Evolutionary conservation across 2,888 invertebrate species (phyloP).

Genomic region (Eremobia ochroleuca): DNA sequence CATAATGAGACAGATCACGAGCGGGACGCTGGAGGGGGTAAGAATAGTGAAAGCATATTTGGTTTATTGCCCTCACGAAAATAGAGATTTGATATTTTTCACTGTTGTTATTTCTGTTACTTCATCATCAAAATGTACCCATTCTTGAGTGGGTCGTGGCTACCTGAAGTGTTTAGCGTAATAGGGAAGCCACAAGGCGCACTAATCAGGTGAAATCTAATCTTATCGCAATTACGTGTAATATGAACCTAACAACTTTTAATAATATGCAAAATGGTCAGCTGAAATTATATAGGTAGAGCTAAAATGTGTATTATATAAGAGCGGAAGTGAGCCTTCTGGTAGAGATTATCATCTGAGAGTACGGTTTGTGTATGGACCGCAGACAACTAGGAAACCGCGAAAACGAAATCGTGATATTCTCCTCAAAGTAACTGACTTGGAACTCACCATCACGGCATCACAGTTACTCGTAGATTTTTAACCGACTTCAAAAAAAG

Average conservation of each 20-base stretch:
- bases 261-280: conserved; percentile 52
- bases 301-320: conserved; percentile 55
- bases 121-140: conserved; percentile 2
- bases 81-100: conserved; percentile 65
- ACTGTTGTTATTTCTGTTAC: conserved; percentile 47
- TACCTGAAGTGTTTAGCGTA: conserved; percentile 5
- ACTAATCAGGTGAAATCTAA: conserved; percentile 44
- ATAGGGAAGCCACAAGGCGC: conserved; percentile 34
- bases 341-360: conserved; percentile 44
- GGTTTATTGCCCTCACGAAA: conserved; percentile 71
- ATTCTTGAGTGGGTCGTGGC: conserved; percentile 22
- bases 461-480: conserved; percentile 12
- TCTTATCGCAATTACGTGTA: conserved; percentile 44
- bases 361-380: conserved; percentile 40
- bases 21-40: conserved; percentile 53
- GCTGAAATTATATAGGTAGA: conserved; percentile 46
- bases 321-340: conserved; percentile 57
- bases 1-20: conserved; percentile 76
- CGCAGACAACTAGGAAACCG: conserved; percentile 61
- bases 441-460: conserved; percentile 21
- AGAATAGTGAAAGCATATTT: conserved; percentile 77
- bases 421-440: conserved; percentile 40
- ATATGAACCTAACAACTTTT: conserved; percentile 43
- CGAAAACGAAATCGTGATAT: conserved; percentile 58
- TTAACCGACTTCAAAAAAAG: too few species aligned